Base-by-base conservation (phyloP, 1,140 invertebrate genomes). In the Lepidotrigona ventralis region DNA sequence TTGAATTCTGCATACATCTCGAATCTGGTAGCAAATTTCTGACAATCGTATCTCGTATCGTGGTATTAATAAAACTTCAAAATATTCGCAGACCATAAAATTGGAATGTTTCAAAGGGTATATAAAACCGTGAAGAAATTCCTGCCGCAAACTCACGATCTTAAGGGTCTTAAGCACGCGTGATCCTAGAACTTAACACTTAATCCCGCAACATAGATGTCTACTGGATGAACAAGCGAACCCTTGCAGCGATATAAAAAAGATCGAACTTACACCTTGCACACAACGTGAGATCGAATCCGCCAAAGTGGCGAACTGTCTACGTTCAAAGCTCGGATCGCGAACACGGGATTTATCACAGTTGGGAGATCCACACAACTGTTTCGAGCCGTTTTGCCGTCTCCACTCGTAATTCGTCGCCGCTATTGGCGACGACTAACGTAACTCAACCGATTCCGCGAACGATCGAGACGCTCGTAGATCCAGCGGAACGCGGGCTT, bases 401-500 rank as follows among this genome's bases (percentile, higher is more conserved):
- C 56, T 9, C 58, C 8, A 39, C 75, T 66, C 75, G 75, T 33
- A 66, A 66, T 9, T 76, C 74, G 58, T 51, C 46, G n/a, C 51
- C 12, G 19, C 19, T 46, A 3, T 3, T 33, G 33, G 33, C 33
- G 33, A 33, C 33, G 33, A 33, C 33, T 33, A 33, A 33, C 33
- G 33, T 33, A 60, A 79, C 58, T 71, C 64, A 69, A 9, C 21
- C n/a, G 23, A 68, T 83, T 79, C 75, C 56, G 56, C 68, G 86
- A 85, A 88, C 73, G 33, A 54, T 46, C 74, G 56, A 14, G 26
- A 60, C 33, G 77, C 64, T 56, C 79, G 73, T 71, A 60, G 58
- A 53, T 79, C 79, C 64, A 63, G 33, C 21, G 76, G 76, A 58
- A 15, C 60, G 19, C 8, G 63, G 66, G 29, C 71, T 82, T 85